phyloP scores from a whole-genome alignment of 2,113 vertebrate species.

The Macrotus californicus region DNA sequence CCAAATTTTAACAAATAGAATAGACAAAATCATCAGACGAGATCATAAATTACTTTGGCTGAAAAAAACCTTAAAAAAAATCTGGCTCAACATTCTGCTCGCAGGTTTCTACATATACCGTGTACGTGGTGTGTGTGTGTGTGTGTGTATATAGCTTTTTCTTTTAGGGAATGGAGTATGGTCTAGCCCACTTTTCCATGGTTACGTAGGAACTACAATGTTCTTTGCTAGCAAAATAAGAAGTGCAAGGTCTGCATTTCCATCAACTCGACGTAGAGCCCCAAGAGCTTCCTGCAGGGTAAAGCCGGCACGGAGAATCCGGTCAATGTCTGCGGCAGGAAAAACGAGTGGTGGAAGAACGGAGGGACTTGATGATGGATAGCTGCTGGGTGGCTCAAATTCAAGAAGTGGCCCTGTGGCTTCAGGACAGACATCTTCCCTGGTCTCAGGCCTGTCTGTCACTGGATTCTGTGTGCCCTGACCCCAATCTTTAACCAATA shows the following conservation, averaged over 20 bases:
- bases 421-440: conserved; percentile 37
- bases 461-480: neutral
- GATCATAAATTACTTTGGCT: conserved; percentile 79
- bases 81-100: conserved; percentile 78
- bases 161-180: conserved; percentile 39
- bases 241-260: conserved; percentile 92
- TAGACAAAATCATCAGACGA: conserved; percentile 69
- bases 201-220: conserved; percentile 92
- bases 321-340: conserved; percentile 84
- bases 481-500: neutral
- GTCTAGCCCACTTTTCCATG: conserved; percentile 46
- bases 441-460: conserved; percentile 7
- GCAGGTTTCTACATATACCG: conserved; percentile 49
- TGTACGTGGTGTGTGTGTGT: neutral
- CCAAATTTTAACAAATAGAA: conserved; percentile 73
- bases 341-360: conserved; percentile 71
- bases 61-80: conserved; percentile 68
- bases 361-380: neutral
- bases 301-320: conserved; percentile 91
- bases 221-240: conserved; percentile 92
- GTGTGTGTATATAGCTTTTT: neutral
- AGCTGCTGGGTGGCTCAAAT: conserved; percentile 16
- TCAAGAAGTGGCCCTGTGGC: neutral
- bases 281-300: conserved; percentile 87
- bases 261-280: conserved; percentile 89